Evolutionary conservation across 1,140 invertebrate species (phyloP).

Genomic region (Melanaphis sacchari): DNA sequence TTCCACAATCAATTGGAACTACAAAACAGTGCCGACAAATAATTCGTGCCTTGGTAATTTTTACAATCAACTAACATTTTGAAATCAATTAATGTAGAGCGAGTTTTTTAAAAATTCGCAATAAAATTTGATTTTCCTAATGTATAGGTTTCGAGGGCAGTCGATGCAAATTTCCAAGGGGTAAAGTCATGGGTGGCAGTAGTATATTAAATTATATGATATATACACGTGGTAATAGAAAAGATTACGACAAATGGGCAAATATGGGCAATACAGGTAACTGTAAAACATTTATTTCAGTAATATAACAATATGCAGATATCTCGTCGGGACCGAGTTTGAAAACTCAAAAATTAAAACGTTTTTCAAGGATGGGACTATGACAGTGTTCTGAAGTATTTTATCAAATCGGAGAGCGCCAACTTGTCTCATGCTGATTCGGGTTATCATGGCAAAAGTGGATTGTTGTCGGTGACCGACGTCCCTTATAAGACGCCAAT

Average conservation of each 20-base stretch:
- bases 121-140: not conserved
- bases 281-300: conserved; percentile 64
- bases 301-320: not conserved
- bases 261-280: conserved; percentile 69
- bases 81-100: not conserved
- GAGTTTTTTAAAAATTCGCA: not conserved
- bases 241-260: conserved; percentile 71
- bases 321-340: not conserved
- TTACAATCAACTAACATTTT: not conserved
- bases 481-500: conserved; percentile 71
- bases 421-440: conserved; percentile 19
- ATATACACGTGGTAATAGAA: conserved; percentile 69
- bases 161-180: conserved; percentile 61
- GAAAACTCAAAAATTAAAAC: not conserved
- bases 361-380: conserved; percentile 65
- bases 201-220: conserved; percentile 72
- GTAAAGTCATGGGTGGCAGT: conserved; percentile 71
- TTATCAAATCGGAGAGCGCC: conserved; percentile 66
- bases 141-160: conserved; percentile 62
- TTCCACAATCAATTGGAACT: conserved; percentile 68
- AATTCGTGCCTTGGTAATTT: conserved; percentile 65
- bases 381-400: conserved; percentile 67
- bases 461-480: conserved; percentile 74
- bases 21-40: conserved; percentile 68
- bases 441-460: conserved; percentile 66